A percentile compares a stretch with the other conserved stretches of the same genome.
phyloP scores from a whole-genome alignment of 2,113 vertebrate genomes.

The Rissa tridactyla region DNA sequence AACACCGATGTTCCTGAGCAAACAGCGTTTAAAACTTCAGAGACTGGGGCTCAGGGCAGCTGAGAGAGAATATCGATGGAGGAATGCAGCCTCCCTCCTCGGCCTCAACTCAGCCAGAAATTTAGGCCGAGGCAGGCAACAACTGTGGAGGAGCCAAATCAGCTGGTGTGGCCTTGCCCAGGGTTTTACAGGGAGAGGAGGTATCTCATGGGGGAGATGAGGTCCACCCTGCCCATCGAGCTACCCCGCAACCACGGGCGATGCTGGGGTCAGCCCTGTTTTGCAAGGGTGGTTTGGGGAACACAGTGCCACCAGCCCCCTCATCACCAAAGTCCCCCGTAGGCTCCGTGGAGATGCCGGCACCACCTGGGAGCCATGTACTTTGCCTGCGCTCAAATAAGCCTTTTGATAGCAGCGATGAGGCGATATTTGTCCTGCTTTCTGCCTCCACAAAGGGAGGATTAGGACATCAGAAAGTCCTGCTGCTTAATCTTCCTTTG shows the following conservation, averaged over 20 bases:
- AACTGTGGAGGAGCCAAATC: not conserved
- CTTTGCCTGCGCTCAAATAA: not conserved
- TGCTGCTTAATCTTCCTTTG: not conserved
- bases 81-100: not conserved
- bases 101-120: not conserved
- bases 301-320: not conserved
- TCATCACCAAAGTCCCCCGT: accelerated
- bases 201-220: not conserved
- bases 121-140: not conserved
- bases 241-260: accelerated
- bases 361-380: not conserved
- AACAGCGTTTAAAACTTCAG: not conserved
- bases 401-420: not conserved
- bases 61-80: not conserved
- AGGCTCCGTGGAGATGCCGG: not conserved
- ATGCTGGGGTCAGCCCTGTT: not conserved
- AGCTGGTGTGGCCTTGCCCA: accelerated
- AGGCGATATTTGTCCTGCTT: not conserved
- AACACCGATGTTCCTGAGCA: not conserved
- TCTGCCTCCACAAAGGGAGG: not conserved
- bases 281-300: accelerated
- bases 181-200: not conserved
- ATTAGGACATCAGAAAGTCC: not conserved
- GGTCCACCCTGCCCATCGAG: not conserved
- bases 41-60: not conserved